Evolutionary conservation across 2,113 vertebrate genomes (phyloP), one percentile per base, ranked within the genome.

Genomic region (Hystrix brachyura): DNA sequence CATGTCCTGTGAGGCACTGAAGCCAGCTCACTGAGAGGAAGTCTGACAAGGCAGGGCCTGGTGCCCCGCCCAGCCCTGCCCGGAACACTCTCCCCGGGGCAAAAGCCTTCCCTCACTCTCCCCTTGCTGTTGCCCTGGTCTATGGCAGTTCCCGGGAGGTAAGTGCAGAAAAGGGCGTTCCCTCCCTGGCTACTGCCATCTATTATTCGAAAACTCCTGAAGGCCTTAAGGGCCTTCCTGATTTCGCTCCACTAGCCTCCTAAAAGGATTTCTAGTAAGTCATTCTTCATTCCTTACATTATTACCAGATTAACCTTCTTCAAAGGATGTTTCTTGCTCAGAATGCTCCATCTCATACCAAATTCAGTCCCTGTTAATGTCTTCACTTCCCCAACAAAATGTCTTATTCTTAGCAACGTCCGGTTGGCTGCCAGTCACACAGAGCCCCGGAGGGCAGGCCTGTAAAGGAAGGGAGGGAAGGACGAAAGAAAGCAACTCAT

Each of bases 281-380:
- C 65, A 80, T 53, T 84, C 88, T 90, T 92, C 59, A 38, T 81
- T 87, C 67, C 59, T 97, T 60, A n/a, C 59, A 76, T 69, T 48
- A 90, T 64, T 89, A 34, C 32, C 74, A 87, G n/a, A 79, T 88
- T 87, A 86, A 57, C 43, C 18, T 51, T 80, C 72, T 32, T 96
- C 67, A 38, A 79, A 80, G 15, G 15, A 53, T 23, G 23, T 6
- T 72, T 21, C 15, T 10, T 79, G 79, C 71, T 83, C 71, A n/a
- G 48, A 72, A 88, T 25, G 11, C 81, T 78, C 21, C 60, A 34
- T 64, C 60, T 79, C 72, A 25, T 34, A 38, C n/a, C 69, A 91
- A 94, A 89, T 38, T 91, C 82, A 81, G 46, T 76, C n/a, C 71
- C 27, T 65, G 5, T 62, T 46, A 43, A 12, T 5, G 25, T 64